phyloP scores from a whole-genome alignment of 2,113 vertebrate genomes.

The Ceyx melanurus region DNA sequence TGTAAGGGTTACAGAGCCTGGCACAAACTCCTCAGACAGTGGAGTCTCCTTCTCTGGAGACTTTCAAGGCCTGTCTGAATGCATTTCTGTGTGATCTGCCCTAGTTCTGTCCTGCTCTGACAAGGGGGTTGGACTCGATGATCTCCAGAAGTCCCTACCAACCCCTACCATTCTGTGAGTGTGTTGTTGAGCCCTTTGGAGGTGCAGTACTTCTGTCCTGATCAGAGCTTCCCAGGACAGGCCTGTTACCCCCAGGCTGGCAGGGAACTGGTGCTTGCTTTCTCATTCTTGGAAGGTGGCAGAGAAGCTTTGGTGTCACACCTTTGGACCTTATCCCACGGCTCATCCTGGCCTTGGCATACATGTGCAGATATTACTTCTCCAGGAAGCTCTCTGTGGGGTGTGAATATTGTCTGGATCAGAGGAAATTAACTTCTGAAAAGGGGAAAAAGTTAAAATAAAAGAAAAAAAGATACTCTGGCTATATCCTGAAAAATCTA shows the following conservation, averaged over 20 bases:
- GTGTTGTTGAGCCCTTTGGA: not conserved
- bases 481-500: not conserved
- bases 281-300: not conserved
- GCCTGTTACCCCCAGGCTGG: not conserved
- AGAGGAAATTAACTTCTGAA: not conserved
- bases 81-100: too few relatives aligned
- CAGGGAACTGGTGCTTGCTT: not conserved
- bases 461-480: not conserved
- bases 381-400: not conserved
- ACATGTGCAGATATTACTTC: fast-evolving
- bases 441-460: not conserved
- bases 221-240: not conserved
- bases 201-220: not conserved
- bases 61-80: too few relatives aligned
- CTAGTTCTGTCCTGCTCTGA: too few relatives aligned
- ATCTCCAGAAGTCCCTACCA: too few relatives aligned
- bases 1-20: too few relatives aligned
- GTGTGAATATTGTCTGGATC: not conserved
- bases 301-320: not conserved
- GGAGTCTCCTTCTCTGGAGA: too few relatives aligned
- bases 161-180: not conserved
- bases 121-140: too few relatives aligned
- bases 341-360: not conserved
- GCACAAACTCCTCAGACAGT: too few relatives aligned
- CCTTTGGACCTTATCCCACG: not conserved